phyloP scores from a whole-genome alignment of 2,888 invertebrate species.

The Drosophila anomalata region DNA sequence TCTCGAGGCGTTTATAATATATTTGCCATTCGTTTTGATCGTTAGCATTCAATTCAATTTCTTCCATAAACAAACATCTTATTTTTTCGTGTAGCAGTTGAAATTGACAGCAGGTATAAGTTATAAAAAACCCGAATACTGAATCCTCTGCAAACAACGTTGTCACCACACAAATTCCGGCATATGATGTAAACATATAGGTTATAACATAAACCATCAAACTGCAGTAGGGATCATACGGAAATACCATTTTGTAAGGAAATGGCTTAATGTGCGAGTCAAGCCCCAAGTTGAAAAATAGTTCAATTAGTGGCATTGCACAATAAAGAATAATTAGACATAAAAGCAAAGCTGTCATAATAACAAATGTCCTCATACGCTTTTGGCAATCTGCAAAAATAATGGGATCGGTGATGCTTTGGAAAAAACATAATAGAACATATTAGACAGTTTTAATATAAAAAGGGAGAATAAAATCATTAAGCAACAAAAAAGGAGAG shows the following conservation, averaged over 20 bases:
- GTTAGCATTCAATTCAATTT: not conserved
- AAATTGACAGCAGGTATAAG: conserved; percentile 82
- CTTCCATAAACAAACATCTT: conserved; percentile 50
- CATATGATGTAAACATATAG: conserved; percentile 81
- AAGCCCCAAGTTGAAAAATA: conserved; percentile 55
- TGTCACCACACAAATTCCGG: conserved; percentile 82
- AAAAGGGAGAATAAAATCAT: not conserved
- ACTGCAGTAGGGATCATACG: conserved; percentile 77
- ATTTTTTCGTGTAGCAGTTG: conserved; percentile 79
- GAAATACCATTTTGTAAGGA: conserved; percentile 83
- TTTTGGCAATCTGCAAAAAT: conserved; percentile 73
- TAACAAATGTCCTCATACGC: conserved; percentile 77
- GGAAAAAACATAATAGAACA: conserved; percentile 5
- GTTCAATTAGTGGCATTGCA: conserved; percentile 77
- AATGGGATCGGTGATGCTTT: conserved; percentile 55
- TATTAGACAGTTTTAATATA: not conserved
- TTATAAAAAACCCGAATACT: conserved; percentile 82
- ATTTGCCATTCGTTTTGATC: conserved; percentile 37
- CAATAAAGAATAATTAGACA: conserved; percentile 82
- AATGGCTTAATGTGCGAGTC: conserved; percentile 75
- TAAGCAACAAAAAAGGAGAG: too few species aligned
- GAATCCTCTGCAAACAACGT: conserved; percentile 83
- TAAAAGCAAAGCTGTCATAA: conserved; percentile 79
- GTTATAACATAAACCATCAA: conserved; percentile 76
- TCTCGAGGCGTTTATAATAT: conserved; percentile 58